These are phyloP conservation scores for Decapterus maruadsi DNA, from an alignment of 2,797 vertebrate genomes.

Conservation along the genomic window DNA sequence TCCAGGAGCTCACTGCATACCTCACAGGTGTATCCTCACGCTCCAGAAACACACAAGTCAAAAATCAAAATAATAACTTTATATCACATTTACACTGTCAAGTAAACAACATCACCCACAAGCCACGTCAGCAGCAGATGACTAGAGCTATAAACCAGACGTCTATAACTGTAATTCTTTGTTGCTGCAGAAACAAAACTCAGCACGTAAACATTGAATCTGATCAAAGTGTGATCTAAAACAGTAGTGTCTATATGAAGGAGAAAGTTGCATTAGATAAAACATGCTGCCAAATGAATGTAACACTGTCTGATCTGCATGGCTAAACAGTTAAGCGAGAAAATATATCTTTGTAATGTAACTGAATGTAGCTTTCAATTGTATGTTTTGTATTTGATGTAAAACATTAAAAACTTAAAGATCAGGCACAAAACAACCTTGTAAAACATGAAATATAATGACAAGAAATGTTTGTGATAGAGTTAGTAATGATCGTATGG, in stretches of 20 bases:
- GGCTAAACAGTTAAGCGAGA: background rate
- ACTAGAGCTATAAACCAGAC: background rate
- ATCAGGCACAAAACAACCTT: background rate
- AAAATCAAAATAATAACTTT: background rate
- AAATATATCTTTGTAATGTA: background rate
- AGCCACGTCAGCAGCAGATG: background rate
- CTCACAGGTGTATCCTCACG: background rate
- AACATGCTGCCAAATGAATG: background rate
- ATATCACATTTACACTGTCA: background rate
- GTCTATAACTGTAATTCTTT: background rate
- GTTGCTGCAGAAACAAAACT: background rate
- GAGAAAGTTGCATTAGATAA: background rate
- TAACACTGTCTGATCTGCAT: background rate
- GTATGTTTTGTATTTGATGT: background rate
- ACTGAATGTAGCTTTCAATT: background rate
- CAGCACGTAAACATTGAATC: background rate
- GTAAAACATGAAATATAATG: background rate
- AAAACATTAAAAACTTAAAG: background rate
- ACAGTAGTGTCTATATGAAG: background rate
- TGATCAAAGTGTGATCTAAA: background rate
- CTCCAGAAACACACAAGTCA: background rate
- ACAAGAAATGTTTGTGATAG: background rate
- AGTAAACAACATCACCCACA: background rate
- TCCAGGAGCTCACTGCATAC: background rate
- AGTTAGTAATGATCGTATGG: background rate